Percentiles rank a stretch among this genome's conserved stretches.
phyloP scores from a whole-genome alignment of 1,140 invertebrate species.

The Brachionus angularis region DNA sequence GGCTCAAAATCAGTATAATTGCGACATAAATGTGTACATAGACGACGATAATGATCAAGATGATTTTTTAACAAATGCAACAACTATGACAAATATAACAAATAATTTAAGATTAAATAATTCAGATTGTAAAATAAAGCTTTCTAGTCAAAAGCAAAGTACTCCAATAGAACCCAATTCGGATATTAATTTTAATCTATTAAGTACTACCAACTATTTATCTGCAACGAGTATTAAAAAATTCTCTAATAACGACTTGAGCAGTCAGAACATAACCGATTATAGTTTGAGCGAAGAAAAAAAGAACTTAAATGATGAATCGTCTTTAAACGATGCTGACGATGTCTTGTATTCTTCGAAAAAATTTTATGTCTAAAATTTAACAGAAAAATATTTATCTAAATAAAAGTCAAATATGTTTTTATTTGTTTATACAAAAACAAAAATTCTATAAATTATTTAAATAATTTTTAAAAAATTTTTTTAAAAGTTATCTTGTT shows the following conservation, averaged over 20 bases:
- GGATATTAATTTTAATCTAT: slow-evolving; percentile 14
- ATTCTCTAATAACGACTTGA: slow-evolving; percentile 13
- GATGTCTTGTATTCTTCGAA: slow-evolving; percentile 26
- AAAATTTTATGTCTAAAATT: slow-evolving; percentile 31
- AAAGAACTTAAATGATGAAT: slow-evolving; percentile 20
- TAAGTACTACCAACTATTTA: slow-evolving; percentile 24
- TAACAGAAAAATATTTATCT: too few species aligned
- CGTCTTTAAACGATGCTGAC: slow-evolving; percentile 24
- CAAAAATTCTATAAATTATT: too few species aligned
- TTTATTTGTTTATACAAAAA: too few species aligned
- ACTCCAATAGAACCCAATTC: not conserved
- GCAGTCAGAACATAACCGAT: slow-evolving; percentile 30
- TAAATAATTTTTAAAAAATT: too few species aligned
- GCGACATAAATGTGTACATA: slow-evolving; percentile 26
- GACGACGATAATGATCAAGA: slow-evolving; percentile 28
- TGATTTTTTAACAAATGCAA: slow-evolving; percentile 37
- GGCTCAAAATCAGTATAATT: not conserved
- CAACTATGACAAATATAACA: not conserved
- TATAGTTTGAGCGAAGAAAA: slow-evolving; percentile 10
- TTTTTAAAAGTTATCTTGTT: too few species aligned
- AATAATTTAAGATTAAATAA: not conserved
- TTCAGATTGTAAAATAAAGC: slow-evolving; percentile 2
- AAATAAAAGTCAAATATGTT: too few species aligned
- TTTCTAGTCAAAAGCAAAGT: slow-evolving; percentile 6
- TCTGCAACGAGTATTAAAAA: slow-evolving; percentile 17